Conservation (phyloP, 2,797 vertebrate genomes). For the Myiotriccus ornatus region DNA sequence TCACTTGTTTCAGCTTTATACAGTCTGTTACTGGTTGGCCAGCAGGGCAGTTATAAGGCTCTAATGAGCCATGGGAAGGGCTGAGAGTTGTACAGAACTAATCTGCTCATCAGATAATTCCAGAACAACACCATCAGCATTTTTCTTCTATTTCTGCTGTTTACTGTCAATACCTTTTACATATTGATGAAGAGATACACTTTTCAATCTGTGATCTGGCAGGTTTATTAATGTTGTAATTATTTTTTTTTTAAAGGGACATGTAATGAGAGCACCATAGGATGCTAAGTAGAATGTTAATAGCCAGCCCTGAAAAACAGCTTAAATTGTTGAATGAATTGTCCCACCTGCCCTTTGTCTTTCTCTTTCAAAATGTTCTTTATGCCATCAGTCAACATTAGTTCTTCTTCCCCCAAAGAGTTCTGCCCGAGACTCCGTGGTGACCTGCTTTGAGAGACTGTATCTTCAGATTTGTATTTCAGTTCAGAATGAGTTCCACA, state of each 20-base stretch:
- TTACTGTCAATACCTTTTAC: neutral
- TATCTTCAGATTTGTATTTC: neutral
- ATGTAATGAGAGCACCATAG: neutral
- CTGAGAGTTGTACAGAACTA: neutral
- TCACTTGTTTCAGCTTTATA: neutral
- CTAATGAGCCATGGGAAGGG: neutral
- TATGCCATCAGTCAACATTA: neutral
- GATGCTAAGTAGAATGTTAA: neutral
- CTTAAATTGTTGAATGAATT: neutral
- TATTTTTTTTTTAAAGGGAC: neutral
- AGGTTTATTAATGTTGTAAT: neutral
- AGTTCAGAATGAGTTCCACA: neutral
- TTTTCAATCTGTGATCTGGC: neutral
- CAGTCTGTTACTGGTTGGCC: neutral
- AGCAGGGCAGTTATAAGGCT: neutral
- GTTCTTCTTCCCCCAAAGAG: fast-evolving
- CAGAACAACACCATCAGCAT: neutral
- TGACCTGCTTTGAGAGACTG: neutral
- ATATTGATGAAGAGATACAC: neutral
- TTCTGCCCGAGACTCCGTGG: neutral
- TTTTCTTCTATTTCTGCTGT: neutral
- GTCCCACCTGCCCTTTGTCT: neutral
- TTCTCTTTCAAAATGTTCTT: neutral
- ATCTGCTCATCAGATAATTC: neutral
- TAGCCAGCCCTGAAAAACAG: neutral